Base-by-base conservation (phyloP, 2,797 vertebrate genomes). In the Chromis chromis region DNA sequence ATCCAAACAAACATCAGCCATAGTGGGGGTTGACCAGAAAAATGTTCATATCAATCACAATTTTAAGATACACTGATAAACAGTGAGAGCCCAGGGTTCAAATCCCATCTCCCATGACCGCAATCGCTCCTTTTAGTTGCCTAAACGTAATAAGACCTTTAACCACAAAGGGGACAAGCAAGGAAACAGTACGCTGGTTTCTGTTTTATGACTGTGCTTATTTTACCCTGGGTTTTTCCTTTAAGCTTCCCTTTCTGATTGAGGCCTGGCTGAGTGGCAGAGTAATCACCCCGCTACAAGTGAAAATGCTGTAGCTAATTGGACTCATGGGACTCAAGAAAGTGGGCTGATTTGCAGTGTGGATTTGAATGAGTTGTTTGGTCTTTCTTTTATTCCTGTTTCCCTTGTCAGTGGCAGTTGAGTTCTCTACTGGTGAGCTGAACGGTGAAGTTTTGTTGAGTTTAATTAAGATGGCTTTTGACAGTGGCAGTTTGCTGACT, bases 221-320 rank as follows among this genome's bases (percentile, higher is more conserved):
- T 69, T 36, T 65, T 54, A 76, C 69, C 62, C 61, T 5, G 28
- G 48, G 25, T 46, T 57, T 50, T 49, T 54, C 24, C 39, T 64
- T 60, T 65, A 55, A 79, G 66, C 28, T 68, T 50, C 6, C 3
- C 40, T 49, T 59, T 62, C 14, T 73, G 66, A 78, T 57, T 57
- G 63, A 79, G 60, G 46, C 50, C 7, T 0, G 58, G 69, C 50
- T 79, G 76, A 63, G 52, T 60, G 70, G 40, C 74, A 64, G 52
- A 1, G 46, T 77, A 79, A 79, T 84, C 70, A 68, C 40, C 27
- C 2, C 7, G 39, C 53, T 49, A 72, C 50, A 53, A 79, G 63
- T 24, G 63, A 56, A 79, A 53, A 72, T 28, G 40, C 63, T 66
- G 22, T 4, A 9, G 25, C 66, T 84, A 86, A 84, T 86, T 84